Base-by-base conservation (phyloP, 2,113 vertebrate species). In the Rallus limicola region DNA sequence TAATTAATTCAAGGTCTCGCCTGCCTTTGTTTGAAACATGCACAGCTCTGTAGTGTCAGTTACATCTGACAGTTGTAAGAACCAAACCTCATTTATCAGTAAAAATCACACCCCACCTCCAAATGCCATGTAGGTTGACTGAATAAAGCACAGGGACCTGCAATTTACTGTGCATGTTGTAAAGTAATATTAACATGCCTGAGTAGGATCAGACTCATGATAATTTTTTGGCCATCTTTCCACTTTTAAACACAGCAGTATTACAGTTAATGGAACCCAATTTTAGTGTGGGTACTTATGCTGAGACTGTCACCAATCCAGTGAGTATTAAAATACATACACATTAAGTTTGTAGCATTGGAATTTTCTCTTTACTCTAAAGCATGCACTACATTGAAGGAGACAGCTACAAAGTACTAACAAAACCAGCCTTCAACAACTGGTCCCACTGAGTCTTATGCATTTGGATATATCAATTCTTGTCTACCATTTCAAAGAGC, bases 401-500 rank as follows among this genome's bases (percentile, higher is more conserved):
- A 82, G 44, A 71, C 17, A 75, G 40, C 34, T 63, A 53, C 29
- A 81, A 81, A 91, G 81, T 13, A 36, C 33, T 25, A 44, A 62
- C 16, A 67, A 69, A 24, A 0, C 1, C 16, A 71, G 13, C 7
- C 25, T 81, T 78, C 2, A 6, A 89, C 56, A 94, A 46, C 2
- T 46, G 40, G 17, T 24, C 13, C 17, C 62, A 50, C 3, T 16
- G 75, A 53, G 20, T 64, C 81, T 72, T 53, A 56, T n/a, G 23
- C 20, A 52, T 53, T 60, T 77, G 38, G 34, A 40, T 79, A 19
- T 60, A 92, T 36, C 36, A 28, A 5, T 33, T 67, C 19, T 53
- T 64, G 46, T 34, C 69, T 58, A 69, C 15, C 23, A 63, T 82
- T 88, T 85, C 58, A 87, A 90, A 94, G 63, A 91, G 31, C 28